A percentile compares a stretch with the other conserved stretches of the same genome.
Evolutionary conservation across 1,140 invertebrate species (phyloP).

Genomic region (Geopemphigus sp.): DNA sequence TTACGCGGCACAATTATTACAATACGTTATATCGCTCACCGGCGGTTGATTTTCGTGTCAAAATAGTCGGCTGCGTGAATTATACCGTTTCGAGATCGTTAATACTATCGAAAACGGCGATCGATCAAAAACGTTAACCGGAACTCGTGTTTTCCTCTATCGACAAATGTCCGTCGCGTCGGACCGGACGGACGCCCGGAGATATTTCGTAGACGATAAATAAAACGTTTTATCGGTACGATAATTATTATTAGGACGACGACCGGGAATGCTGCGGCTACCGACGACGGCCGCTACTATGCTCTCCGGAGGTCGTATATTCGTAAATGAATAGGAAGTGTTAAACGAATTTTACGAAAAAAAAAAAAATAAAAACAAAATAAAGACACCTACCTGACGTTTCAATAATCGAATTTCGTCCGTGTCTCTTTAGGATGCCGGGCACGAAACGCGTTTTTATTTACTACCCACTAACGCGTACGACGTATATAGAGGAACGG

Average conservation of each 20-base stretch:
- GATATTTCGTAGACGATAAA: constrained; percentile 17
- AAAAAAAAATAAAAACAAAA: not conserved
- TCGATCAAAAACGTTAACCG: constrained; percentile 8
- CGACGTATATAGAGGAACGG: no score
- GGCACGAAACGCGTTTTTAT: constrained; percentile 4
- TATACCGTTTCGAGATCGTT: not conserved
- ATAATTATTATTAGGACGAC: constrained; percentile 25
- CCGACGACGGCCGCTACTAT: not conserved
- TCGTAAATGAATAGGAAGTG: constrained; percentile 5
- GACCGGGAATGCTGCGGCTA: no score
- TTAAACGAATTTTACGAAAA: no score
- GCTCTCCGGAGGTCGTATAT: not conserved
- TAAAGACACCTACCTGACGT: not conserved
- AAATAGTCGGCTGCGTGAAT: not conserved
- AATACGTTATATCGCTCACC: no score
- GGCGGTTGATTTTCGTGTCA: constrained; percentile 6
- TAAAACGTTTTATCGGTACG: constrained; percentile 6
- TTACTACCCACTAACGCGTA: not conserved
- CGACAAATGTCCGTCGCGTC: not conserved
- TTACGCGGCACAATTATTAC: no score
- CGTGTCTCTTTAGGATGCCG: not conserved
- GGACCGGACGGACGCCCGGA: not conserved
- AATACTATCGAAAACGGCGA: not conserved
- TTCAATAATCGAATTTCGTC: constrained; percentile 23
- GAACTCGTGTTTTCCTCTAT: not conserved